phyloP scores from a whole-genome alignment of 1,140 invertebrate species.

The Zaprionus davidi region DNA sequence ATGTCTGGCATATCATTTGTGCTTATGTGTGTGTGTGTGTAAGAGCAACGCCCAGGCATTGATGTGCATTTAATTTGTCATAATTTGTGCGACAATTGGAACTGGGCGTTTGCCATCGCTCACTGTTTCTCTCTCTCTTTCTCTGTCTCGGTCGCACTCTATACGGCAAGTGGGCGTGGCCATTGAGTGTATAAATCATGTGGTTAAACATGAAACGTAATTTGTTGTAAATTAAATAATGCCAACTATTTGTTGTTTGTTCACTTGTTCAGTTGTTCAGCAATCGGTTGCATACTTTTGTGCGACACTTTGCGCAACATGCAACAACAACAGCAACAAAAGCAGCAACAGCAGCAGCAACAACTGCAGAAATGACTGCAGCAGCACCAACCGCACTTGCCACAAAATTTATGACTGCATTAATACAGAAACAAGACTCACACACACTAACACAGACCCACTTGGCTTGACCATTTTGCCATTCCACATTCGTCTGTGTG shows the following conservation, averaged over 20 bases:
- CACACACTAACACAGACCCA: conserved; percentile 25
- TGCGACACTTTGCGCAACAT: conserved; percentile 50
- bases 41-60: conserved; percentile 25
- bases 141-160: not conserved
- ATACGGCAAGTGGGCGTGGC: not conserved
- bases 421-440: conserved; percentile 49
- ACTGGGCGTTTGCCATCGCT: conserved; percentile 18
- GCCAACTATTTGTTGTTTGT: conserved; percentile 67
- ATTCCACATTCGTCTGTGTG: not conserved
- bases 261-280: conserved; percentile 43
- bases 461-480: conserved; percentile 32
- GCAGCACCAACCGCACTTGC: conserved; percentile 55
- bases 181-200: conserved; percentile 70
- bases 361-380: conserved; percentile 38
- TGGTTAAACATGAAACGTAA: conserved; percentile 77
- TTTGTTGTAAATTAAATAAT: conserved; percentile 80
- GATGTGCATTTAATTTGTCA: conserved; percentile 70
- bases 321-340: conserved; percentile 50
- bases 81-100: conserved; percentile 68
- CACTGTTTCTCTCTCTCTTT: not conserved
- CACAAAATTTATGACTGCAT: conserved; percentile 76
- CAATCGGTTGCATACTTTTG: conserved; percentile 56
- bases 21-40: conserved; percentile 3
- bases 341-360: conserved; percentile 29
- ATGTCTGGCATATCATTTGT: not conserved